A percentile compares a stretch with the other conserved stretches of the same genome.
Evolutionary conservation across 2,113 vertebrate genomes (phyloP).

Genomic region (Scolopax mira): DNA sequence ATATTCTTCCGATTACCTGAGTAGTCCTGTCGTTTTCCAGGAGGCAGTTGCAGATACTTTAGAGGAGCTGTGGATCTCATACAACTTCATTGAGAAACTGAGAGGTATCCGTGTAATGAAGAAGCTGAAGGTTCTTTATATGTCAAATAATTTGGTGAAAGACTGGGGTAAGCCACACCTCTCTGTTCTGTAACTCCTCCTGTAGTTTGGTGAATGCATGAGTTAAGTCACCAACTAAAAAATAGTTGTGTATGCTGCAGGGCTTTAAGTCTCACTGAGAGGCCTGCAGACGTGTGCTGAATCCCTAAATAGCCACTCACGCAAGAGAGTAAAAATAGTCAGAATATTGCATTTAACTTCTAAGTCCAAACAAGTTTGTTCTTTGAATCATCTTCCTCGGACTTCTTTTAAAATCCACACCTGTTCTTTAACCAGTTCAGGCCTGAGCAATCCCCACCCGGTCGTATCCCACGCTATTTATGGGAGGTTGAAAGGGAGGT

Average conservation of each 20-base stretch:
- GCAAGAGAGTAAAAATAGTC: not conserved
- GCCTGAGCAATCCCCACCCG: not conserved
- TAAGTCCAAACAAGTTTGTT: not conserved
- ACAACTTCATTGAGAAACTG: constrained; percentile 95
- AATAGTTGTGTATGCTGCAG: not conserved
- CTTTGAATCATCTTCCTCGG: not conserved
- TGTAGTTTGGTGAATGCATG: not conserved
- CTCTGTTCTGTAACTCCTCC: not conserved
- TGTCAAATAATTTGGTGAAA: constrained; percentile 97
- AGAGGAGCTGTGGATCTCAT: constrained; percentile 97
- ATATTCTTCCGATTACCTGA: constrained; percentile 23
- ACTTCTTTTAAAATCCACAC: not conserved
- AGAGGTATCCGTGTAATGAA: constrained; percentile 92
- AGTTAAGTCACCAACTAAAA: not conserved
- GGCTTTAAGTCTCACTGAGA: not conserved
- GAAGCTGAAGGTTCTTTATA: constrained; percentile 92
- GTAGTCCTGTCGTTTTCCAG: constrained; percentile 68
- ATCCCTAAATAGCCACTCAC: not conserved
- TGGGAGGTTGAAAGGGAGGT: not conserved
- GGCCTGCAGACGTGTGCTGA: not conserved
- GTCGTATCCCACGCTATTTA: not conserved
- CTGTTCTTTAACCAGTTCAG: not conserved
- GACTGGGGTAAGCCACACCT: constrained; percentile 87
- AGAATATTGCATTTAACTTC: not conserved
- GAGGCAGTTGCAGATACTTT: constrained; percentile 91